A percentile compares a stretch with the other conserved stretches of the same genome.
These are phyloP conservation scores for Crotalus helleri DNA, from an alignment of 2,113 vertebrate species.

Conservation along the genomic window DNA sequence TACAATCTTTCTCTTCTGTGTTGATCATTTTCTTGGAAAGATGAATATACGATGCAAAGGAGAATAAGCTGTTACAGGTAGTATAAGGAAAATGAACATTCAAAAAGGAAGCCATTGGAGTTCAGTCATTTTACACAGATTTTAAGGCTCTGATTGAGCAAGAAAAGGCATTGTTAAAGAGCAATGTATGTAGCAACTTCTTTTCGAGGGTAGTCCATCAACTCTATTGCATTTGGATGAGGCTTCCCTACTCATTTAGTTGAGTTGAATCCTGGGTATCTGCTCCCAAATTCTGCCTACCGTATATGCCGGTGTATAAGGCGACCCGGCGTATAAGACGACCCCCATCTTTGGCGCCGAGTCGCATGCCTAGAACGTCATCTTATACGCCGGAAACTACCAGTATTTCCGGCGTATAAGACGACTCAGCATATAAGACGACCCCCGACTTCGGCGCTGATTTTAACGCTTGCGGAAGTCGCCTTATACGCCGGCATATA, in stretches of 20 bases:
- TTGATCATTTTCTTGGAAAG: not conserved
- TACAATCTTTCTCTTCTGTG: not conserved
- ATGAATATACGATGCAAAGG: not conserved
- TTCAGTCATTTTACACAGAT: no score
- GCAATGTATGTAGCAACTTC: not conserved
- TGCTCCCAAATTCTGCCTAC: not conserved
- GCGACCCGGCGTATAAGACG: no score
- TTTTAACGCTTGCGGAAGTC: no score
- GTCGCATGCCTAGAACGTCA: no score
- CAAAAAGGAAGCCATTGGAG: not conserved
- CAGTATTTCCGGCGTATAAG: no score
- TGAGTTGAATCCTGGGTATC: not conserved
- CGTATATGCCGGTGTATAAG: no score
- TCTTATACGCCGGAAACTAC: no score
- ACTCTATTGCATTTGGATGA: not conserved
- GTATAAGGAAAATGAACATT: not conserved
- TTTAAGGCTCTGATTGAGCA: not conserved
- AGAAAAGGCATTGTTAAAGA: not conserved
- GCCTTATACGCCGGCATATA: no score
- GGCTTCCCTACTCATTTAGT: not conserved
- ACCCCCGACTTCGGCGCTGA: no score
- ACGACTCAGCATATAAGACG: no score
- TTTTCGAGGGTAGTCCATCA: not conserved
- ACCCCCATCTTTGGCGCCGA: no score
- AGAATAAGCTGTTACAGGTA: not conserved